A percentile compares a stretch with the other conserved stretches of the same genome.
Evolutionary conservation across 2,888 invertebrate species (phyloP).

Genomic region (Aphidius colemani): DNA sequence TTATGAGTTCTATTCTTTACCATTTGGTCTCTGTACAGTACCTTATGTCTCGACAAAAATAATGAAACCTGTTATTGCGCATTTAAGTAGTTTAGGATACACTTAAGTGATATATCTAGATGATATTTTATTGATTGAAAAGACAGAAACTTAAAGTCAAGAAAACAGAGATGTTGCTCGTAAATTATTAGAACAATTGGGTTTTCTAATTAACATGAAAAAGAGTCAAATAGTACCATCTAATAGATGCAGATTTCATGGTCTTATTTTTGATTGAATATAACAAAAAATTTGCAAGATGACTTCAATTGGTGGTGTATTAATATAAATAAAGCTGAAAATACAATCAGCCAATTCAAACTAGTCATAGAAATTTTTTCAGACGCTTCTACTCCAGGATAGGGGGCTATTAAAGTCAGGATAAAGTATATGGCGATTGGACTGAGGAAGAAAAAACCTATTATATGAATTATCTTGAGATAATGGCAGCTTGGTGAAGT

Average conservation of each 20-base stretch:
- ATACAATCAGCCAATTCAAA: constrained; percentile 15
- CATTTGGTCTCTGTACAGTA: constrained; percentile 40
- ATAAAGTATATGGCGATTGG: constrained; percentile 4
- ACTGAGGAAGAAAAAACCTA: background rate
- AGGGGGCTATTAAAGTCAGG: constrained; percentile 11
- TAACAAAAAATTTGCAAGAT: background rate
- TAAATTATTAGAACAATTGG: background rate
- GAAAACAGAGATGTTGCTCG: constrained; percentile 12
- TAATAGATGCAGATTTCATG: background rate
- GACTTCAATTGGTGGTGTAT: constrained; percentile 26
- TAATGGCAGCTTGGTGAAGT: background rate
- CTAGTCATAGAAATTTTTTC: constrained; percentile 25
- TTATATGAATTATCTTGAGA: constrained; percentile 13
- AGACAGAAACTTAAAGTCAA: constrained; percentile 2
- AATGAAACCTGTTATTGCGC: constrained; percentile 28
- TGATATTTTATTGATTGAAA: constrained; percentile 20
- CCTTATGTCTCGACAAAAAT: constrained; percentile 43
- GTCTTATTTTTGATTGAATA: constrained; percentile 5
- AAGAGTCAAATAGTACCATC: constrained; percentile 23
- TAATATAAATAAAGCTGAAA: constrained; percentile 12
- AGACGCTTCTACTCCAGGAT: constrained; percentile 27
- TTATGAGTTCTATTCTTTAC: constrained; percentile 39
- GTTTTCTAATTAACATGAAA: constrained; percentile 22
- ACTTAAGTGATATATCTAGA: constrained; percentile 26
- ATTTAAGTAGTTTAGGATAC: constrained; percentile 12